Conservation (phyloP, 2,113 vertebrate genomes). For the Ceyx cyanopectus region DNA sequence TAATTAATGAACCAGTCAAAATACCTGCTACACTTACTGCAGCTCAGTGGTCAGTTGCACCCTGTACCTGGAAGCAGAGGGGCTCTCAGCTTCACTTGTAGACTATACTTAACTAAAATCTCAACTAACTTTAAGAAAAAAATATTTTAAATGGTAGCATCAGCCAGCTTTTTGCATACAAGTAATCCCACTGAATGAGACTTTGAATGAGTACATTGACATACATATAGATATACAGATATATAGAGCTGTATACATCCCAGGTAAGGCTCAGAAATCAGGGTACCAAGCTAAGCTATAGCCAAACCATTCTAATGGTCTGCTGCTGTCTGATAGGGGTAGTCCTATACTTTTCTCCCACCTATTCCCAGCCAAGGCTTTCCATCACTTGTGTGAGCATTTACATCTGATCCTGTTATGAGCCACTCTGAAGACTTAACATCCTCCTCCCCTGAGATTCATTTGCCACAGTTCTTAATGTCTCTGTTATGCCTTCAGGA, state of each 20-base stretch:
- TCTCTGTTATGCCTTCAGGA: not conserved
- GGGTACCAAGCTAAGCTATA: not conserved
- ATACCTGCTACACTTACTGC: not conserved
- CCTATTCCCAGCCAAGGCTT: not conserved
- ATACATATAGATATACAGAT: not conserved
- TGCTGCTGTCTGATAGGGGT: fast-evolving
- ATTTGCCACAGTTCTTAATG: not conserved
- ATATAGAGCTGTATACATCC: not conserved
- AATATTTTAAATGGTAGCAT: not conserved
- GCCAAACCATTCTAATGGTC: not conserved
- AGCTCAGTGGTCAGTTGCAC: not conserved
- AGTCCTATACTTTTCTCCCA: not conserved
- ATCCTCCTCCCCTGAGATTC: not conserved
- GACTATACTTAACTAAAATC: not conserved
- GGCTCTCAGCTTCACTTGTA: not conserved
- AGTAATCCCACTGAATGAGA: not conserved
- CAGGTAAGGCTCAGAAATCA: not conserved
- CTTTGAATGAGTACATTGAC: not conserved
- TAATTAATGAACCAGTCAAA: slow-evolving; percentile 47
- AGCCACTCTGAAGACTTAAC: not conserved
- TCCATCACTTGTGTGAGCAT: not conserved
- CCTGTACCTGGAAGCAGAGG: not conserved
- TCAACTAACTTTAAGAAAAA: not conserved
- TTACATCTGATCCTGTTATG: not conserved
- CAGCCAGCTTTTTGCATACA: not conserved